A percentile compares a stretch with the other conserved stretches of the same genome.
Conservation (phyloP, 2,888 invertebrate species). For the Drosophila leonis region DNA sequence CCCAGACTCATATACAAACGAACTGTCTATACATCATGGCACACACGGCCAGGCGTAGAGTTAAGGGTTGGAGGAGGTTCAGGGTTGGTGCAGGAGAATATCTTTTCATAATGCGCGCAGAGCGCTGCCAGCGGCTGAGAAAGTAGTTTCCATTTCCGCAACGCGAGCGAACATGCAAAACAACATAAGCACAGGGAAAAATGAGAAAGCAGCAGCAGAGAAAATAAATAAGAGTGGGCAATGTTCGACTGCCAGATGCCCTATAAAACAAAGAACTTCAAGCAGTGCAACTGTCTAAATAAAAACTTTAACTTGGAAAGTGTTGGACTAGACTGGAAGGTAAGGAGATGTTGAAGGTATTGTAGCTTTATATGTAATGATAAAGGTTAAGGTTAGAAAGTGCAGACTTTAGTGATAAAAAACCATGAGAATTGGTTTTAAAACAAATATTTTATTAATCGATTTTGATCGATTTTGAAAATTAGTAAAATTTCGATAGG, state of each 20-base stretch:
- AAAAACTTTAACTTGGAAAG: no score
- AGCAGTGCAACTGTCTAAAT: not conserved
- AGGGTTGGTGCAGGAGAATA: conserved; percentile 38
- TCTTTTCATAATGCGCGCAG: conserved; percentile 45
- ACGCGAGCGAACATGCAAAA: conserved; percentile 21
- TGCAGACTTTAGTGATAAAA: no score
- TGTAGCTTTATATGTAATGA: no score
- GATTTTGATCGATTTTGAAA: no score
- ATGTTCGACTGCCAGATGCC: not conserved
- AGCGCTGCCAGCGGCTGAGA: conserved; percentile 55
- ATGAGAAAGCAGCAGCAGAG: conserved; percentile 3
- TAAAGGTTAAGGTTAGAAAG: no score
- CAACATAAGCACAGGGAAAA: conserved; percentile 11
- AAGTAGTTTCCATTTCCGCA: conserved; percentile 76
- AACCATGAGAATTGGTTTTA: no score
- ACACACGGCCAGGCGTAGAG: conserved; percentile 2
- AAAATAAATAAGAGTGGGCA: conserved; percentile 6
- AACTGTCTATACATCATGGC: conserved; percentile 63
- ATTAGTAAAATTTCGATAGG: no score
- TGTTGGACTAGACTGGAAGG: not conserved
- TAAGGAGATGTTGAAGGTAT: no score
- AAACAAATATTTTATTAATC: no score
- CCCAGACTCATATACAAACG: conserved; percentile 49
- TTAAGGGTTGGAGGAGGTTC: not conserved
- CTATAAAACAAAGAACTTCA: not conserved